A percentile compares a stretch with the other conserved stretches of the same genome.
phyloP scores from a whole-genome alignment of 2,888 invertebrate species.

The Heliconius erato region DNA sequence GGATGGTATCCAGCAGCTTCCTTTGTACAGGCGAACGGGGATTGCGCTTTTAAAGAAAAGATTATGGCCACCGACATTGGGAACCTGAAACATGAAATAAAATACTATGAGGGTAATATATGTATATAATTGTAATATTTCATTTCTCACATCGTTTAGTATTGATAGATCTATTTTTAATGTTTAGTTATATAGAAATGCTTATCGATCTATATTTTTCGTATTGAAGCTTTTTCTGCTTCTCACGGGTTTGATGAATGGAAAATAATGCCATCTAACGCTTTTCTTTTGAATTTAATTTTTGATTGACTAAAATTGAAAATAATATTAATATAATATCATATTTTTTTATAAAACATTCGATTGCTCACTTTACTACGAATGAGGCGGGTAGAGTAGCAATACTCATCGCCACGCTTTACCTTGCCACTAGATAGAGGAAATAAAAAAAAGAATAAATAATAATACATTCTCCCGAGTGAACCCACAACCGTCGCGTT shows the following conservation, averaged over 20 bases:
- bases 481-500: no score
- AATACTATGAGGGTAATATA: slow-evolving; percentile 78
- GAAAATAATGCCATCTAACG: not conserved
- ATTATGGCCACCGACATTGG: slow-evolving; percentile 84
- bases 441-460: no score
- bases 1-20: slow-evolving; percentile 91
- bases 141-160: not conserved
- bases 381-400: no score
- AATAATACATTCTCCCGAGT: no score
- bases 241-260: not conserved
- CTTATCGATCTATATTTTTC: not conserved
- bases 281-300: not conserved
- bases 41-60: slow-evolving; percentile 81
- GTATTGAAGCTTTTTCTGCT: not conserved
- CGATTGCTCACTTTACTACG: no score
- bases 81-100: slow-evolving; percentile 82
- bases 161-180: not conserved
- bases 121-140: not conserved
- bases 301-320: not conserved
- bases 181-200: not conserved
- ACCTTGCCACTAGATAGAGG: no score
- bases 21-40: slow-evolving; percentile 86
- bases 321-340: no score
- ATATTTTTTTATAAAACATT: no score
- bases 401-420: no score